Conservation (phyloP, 2,113 vertebrate genomes). For the Heptranchias perlo region DNA sequence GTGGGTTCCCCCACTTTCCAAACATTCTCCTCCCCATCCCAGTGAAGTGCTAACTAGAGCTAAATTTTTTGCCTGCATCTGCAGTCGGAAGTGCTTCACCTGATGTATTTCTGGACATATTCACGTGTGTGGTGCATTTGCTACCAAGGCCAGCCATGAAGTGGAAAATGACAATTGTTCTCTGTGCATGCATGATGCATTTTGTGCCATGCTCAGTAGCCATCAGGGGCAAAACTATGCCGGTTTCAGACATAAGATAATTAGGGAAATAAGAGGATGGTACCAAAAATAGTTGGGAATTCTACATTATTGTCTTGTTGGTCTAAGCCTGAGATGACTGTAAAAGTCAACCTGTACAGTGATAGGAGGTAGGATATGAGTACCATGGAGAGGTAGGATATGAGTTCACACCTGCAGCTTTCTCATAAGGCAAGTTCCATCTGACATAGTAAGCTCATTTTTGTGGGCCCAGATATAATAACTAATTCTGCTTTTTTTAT, state of each 20-base stretch:
- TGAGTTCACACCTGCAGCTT: background rate
- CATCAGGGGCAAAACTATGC: background rate
- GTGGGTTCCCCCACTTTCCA: background rate
- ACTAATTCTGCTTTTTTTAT: background rate
- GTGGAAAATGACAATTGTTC: background rate
- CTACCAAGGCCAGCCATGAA: background rate
- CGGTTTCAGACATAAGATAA: background rate
- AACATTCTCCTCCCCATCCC: background rate
- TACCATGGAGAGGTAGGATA: background rate
- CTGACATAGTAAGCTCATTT: background rate
- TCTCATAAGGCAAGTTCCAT: background rate
- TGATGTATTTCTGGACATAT: background rate
- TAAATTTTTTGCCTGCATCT: background rate
- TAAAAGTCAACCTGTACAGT: too few relatives aligned
- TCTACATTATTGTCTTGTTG: background rate
- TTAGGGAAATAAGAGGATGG: background rate
- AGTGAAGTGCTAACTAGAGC: background rate
- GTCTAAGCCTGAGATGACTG: background rate
- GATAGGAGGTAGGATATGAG: background rate
- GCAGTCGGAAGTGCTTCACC: background rate
- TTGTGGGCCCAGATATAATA: background rate
- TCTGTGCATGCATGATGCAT: background rate
- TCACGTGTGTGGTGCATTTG: background rate
- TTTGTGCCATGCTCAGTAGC: background rate
- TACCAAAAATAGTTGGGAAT: background rate